Base-by-base conservation (phyloP, 2,797 vertebrate species). In the Catharus ustulatus region DNA sequence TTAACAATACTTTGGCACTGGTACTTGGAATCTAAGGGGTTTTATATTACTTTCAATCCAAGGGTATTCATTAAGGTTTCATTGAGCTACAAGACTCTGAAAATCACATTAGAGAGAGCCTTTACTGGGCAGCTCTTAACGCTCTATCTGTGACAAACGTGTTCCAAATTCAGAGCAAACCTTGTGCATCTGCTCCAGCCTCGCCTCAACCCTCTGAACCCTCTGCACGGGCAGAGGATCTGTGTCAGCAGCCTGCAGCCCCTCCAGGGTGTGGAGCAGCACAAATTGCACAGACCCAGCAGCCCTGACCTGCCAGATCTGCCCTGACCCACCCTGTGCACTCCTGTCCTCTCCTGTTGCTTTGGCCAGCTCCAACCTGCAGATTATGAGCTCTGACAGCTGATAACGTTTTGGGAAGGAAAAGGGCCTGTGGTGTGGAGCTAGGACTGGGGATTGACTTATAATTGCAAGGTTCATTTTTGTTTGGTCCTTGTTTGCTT, bases 61-160 rank as follows among this genome's bases (percentile, higher is more conserved):
- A 86, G 73, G 66, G 77, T 91, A 85, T 88, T 91, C 72, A 83
- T 95, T 89, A 87, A 91, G 58, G 68, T 93, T 95, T 87, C 79
- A 87, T 57, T 89, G 85, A 94, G 87, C 69, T 87, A 89, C 64
- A 91, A 95, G 64, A 48, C 64, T 91, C 79, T 95, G 94, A 94
- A 95, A 94, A 78, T 86, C 79, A 93, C 82, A 89, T 91, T 89
- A 89, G 54, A 86, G 54, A 86, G 14, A 38, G 36, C 46, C 54
- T 94, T 94, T 78, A 68, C 27, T 81, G 82, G 73, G 68, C 82
- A 91, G 82, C 64, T 86, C 76, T 77, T 81, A 91, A 46, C 0
- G 22, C 30, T 84, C 45, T 74, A 61, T 84, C 75, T 54, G 64
- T 0, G 0, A 66, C 24, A 86, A 72, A 93, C 29, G 26, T 77